Conservation (phyloP, 1,140 invertebrate genomes). For the Bombus turneri region DNA sequence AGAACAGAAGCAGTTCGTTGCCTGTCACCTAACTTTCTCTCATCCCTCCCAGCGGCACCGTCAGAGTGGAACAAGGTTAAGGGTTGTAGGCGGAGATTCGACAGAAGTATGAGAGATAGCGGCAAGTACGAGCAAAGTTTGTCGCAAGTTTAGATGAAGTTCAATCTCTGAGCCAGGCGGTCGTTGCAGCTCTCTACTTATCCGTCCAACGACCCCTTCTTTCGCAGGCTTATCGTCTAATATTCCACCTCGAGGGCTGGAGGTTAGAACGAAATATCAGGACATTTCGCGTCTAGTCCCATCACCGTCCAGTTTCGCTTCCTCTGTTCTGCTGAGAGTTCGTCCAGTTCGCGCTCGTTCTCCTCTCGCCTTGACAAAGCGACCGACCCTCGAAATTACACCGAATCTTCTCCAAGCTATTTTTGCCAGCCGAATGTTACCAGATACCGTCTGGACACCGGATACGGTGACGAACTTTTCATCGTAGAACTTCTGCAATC, state of each 20-base stretch:
- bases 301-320: constrained; percentile 5
- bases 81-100: constrained; percentile 59
- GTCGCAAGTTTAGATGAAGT: constrained; percentile 74
- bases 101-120: constrained; percentile 69
- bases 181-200: constrained; percentile 33
- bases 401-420: constrained; percentile 15
- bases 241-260: constrained; percentile 42
- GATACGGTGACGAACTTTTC: constrained; percentile 29
- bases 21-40: background rate
- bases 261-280: constrained; percentile 51
- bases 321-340: background rate
- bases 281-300: constrained; percentile 48
- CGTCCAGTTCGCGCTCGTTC: background rate
- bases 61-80: constrained; percentile 55
- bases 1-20: constrained; percentile 11
- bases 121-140: constrained; percentile 52
- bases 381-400: constrained; percentile 48
- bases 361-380: constrained; percentile 51
- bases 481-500: constrained; percentile 25
- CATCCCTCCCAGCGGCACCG: background rate
- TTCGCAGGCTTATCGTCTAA: constrained; percentile 62
- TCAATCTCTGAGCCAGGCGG: constrained; percentile 59
- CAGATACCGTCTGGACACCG: background rate
- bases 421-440: constrained; percentile 8
- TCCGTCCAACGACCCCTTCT: constrained; percentile 15